Base-by-base conservation (phyloP, 2,888 invertebrate genomes). In the Aphidius colemani region DNA sequence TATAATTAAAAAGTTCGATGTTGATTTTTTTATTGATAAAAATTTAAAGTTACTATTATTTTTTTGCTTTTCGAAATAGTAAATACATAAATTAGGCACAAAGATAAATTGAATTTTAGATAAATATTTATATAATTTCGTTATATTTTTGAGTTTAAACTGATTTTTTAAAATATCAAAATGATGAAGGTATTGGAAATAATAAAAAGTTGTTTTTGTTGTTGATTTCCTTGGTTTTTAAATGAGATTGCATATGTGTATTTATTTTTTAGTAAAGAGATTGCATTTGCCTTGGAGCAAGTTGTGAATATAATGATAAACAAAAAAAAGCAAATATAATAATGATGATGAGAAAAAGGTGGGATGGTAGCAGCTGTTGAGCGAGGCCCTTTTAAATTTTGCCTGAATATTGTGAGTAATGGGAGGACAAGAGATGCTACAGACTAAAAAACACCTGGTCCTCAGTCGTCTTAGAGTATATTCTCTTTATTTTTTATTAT, bases 361-460 rank as follows among this genome's bases (percentile, higher is more conserved):
- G 63, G 59, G 63, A 63, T 59, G 64, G 64, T 63, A 67, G 69
- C 64, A 58, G 56, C n/a, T 50, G 49, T 49, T 40, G 10, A 46
- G 53, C 43, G 43, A 58, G 53, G 49, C 66, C 57, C 64, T 65
- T 66, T 68, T 61, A 64, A 68, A 66, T 69, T 69, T 69, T 65
- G 65, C 68, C 55, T 45, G 39, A 48, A 30, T 30, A 30, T 30
- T 30, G 30, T 30, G 30, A 30, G 30, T 30, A 65, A 67, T 53
- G 58, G 65, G 65, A 66, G 69, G 50, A 50, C 65, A 61, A 61
- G 53, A 65, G 59, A 59, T 61, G 59, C 11, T 65, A 64, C 56
- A 66, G 44, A 64, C 44, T 30, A 30, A 46, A 53, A 44, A 70
- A 68, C 69, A 70, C 70, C 70, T 70, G 70, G 69, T 67, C 51